Base-by-base conservation (phyloP, 35 echinoderm and acorn worm species). In the Lytechinus pictus region DNA sequence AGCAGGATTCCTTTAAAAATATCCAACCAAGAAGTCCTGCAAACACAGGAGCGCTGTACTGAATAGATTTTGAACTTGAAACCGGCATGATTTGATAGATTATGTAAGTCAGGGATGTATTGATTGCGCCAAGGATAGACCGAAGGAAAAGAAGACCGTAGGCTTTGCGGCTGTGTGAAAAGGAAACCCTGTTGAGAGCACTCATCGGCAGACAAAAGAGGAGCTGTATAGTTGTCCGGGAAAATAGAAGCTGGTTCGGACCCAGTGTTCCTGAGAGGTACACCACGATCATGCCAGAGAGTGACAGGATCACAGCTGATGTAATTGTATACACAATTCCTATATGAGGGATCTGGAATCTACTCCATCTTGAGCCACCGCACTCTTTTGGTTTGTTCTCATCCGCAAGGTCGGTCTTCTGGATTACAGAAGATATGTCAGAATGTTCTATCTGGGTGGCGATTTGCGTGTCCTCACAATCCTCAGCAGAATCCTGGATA, bases 21-120 rank as follows among this genome's bases (percentile, higher is more conserved):
- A 93, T 10, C 13, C 52, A 93, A 0, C 92, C 54, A 4, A 93
- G 27, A 1, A 93, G 54, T 27, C 92, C 92, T 19, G 92, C 53
- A 44, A 93, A 93, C 16, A 93, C 52, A 10, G 92, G 92, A 27
- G 52, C 12, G 53, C 53, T 55, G 92, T 93, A 93, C 55, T 93
- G 92, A 24, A 93, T 93, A 13, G 92, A 33, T 54, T 93, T 93
- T 54, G 92, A 29, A 24, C 53, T 93, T 10, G 53, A 33, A 10
- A 93, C 54, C 19, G 92, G 92, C 92, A 93, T 93, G 92, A 93
- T 93, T 93, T 93, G 92, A 57, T 93, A 93, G 54, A 54, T 28
- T 24, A 53, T 53, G 92, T 55, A 93, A 10, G 14, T 13, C 10
- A 93, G 9, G 27, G 27, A 55, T 57, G 92, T 93, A 27, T 57